phyloP scores from a whole-genome alignment of 1,140 invertebrate species.

The roundworm (Caenorhabditis elegans) region DNA sequence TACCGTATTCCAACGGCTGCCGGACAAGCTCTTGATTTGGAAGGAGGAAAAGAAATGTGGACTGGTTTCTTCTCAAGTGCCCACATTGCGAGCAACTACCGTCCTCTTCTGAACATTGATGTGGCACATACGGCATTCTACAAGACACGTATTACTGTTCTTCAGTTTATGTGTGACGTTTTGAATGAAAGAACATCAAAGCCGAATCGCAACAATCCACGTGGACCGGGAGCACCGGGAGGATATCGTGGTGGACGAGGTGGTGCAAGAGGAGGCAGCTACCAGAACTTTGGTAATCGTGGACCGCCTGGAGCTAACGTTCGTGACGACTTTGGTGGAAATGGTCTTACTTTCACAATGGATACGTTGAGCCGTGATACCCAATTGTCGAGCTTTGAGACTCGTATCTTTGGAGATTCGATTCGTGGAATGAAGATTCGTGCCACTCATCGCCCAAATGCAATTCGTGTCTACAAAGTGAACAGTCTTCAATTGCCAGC shows the following conservation, averaged over 20 bases:
- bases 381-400: constrained; percentile 16
- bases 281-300: not conserved
- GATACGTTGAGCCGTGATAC: constrained; percentile 30
- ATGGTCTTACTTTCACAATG: not conserved
- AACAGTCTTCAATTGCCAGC: constrained; percentile 53
- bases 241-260: constrained; percentile 16
- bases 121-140: constrained; percentile 61
- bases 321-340: not conserved
- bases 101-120: constrained; percentile 55
- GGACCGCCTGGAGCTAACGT: not conserved
- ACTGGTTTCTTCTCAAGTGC: constrained; percentile 59
- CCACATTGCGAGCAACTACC: constrained; percentile 50
- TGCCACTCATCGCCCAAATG: constrained; percentile 43
- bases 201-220: constrained; percentile 2
- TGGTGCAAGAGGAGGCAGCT: not conserved
- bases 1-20: constrained; percentile 52
- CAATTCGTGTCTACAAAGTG: constrained; percentile 55
- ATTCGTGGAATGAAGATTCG: constrained; percentile 46
- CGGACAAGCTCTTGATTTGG: constrained; percentile 50
- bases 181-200: constrained; percentile 29
- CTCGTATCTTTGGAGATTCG: constrained; percentile 32
- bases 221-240: not conserved
- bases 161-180: constrained; percentile 59
- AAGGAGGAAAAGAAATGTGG: constrained; percentile 61
- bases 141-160: constrained; percentile 50